Percentiles rank a stretch among this genome's conserved stretches.
Conservation (phyloP, 2,888 invertebrate genomes). For the Latrodectus hesperus region DNA sequence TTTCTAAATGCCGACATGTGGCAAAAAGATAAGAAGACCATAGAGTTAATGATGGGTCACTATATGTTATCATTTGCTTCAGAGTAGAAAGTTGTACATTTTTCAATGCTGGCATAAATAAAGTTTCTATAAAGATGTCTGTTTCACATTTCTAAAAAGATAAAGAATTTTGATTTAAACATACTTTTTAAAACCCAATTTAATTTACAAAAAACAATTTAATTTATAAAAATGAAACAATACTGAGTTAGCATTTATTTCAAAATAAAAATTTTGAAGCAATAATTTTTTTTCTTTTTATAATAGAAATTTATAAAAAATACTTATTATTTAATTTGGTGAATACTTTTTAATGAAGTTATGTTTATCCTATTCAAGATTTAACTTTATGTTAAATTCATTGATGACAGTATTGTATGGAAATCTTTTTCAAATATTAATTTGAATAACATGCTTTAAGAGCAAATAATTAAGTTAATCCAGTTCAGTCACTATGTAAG, state of each 20-base stretch:
- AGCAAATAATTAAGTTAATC: no score
- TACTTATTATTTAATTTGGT: not conserved
- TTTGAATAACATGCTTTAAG: no score
- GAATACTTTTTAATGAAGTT: not conserved
- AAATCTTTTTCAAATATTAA: no score
- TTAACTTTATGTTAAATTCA: no score
- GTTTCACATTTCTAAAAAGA: slow-evolving; percentile 60
- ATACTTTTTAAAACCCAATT: not conserved
- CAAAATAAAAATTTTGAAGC: no score
- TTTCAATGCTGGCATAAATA: slow-evolving; percentile 74
- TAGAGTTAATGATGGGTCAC: slow-evolving; percentile 74
- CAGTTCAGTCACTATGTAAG: no score
- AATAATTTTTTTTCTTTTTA: no score
- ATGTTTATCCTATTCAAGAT: no score
- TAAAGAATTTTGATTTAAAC: not conserved
- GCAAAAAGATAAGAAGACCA: slow-evolving; percentile 74
- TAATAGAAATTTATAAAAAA: not conserved
- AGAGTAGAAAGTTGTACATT: slow-evolving; percentile 47
- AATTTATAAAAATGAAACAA: not conserved
- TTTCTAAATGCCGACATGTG: slow-evolving; percentile 74
- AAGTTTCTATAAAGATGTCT: slow-evolving; percentile 75
- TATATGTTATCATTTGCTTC: slow-evolving; percentile 58
- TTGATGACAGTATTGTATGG: no score
- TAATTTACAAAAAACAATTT: not conserved
- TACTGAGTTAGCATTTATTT: no score